Base-by-base conservation (phyloP, 2,113 vertebrate genomes). In the Notechis scutatus region DNA sequence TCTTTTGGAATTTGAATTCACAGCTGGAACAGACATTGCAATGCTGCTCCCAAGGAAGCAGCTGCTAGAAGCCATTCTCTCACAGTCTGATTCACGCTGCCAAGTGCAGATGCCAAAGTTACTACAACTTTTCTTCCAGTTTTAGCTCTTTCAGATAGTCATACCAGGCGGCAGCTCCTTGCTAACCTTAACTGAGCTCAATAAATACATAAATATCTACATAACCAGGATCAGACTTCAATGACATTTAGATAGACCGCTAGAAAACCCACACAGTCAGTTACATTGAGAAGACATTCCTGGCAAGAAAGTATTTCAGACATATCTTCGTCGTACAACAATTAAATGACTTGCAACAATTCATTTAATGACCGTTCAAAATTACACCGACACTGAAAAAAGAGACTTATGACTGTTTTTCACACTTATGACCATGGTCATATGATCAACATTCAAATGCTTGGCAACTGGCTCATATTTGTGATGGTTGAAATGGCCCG, bases 11-110 rank as follows among this genome's bases (percentile, higher is more conserved):
- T 39, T 89, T 94, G 91, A 20, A 89, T 45, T 92, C 69, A 85
- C 92, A 92, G 88, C 88, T 90, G 92, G 64, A 92, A 57, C 88
- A 89, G 69, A 85, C 57, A 69, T 86, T 86, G 85, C 88, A 59
- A 56, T 90, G 55, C 57, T 93, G 69, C 50, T 50, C 55, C 88
- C 50, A 29, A 55, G 92, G 88, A 55, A 54, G 64, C 92, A 92
- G 92, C 54, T 85, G 92, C 81, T 90, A 92, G 54, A 85, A 39
- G 59, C 59, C 92, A 59, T 85, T 45, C 88, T 61, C 90, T 93
- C 54, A 39, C 15, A 89, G 42, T 3, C 29, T 54, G 47, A n/a
- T 59, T 61, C 90, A 39, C 6, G 18, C 12, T 34, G 54, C 69
- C 88, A 90, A 93, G 42, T 85, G 47, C 23, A 93, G 74, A 86